Percentiles rank a stretch among this genome's conserved stretches.
phyloP scores from a whole-genome alignment of 2,113 vertebrate species.

The Pimephales promelas region DNA sequence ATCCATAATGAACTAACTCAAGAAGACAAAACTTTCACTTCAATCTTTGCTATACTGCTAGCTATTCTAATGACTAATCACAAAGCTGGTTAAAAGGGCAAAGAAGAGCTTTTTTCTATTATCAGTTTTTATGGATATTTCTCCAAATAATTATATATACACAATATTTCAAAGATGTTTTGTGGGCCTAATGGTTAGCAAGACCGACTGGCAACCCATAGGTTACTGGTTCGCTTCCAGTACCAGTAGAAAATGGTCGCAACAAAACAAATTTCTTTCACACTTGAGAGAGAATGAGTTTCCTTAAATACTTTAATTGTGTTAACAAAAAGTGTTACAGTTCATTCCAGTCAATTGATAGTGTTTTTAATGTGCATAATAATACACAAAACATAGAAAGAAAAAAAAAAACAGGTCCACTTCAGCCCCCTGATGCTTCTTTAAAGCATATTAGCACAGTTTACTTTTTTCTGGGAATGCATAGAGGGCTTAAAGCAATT shows the following conservation, averaged over 20 bases:
- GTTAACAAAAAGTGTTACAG: slow-evolving; percentile 22
- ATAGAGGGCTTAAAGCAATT: slow-evolving; percentile 13
- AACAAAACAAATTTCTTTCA: slow-evolving; percentile 21
- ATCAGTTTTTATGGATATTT: slow-evolving; percentile 7
- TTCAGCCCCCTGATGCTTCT: not conserved
- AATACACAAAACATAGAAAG: slow-evolving; percentile 8
- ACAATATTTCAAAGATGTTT: not conserved
- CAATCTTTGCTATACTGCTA: not conserved
- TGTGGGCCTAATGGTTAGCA: too few relatives aligned
- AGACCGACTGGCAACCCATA: too few relatives aligned
- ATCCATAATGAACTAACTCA: not conserved
- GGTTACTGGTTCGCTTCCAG: too few relatives aligned
- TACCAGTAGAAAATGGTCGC: not conserved
- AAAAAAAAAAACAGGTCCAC: slow-evolving; percentile 14
- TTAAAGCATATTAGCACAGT: slow-evolving; percentile 25
- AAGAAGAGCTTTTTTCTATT: not conserved
- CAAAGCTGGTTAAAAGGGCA: not conserved
- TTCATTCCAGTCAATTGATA: slow-evolving; percentile 18
- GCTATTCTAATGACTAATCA: not conserved
- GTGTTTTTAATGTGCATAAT: slow-evolving; percentile 44
- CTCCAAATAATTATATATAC: slow-evolving; percentile 36
- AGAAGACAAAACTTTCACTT: not conserved
- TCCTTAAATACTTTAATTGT: slow-evolving; percentile 34
- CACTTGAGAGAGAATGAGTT: not conserved
- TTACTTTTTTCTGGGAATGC: slow-evolving; percentile 16